Evolutionary conservation across 2,113 vertebrate species (phyloP).

Genomic region (Gambusia affinis): DNA sequence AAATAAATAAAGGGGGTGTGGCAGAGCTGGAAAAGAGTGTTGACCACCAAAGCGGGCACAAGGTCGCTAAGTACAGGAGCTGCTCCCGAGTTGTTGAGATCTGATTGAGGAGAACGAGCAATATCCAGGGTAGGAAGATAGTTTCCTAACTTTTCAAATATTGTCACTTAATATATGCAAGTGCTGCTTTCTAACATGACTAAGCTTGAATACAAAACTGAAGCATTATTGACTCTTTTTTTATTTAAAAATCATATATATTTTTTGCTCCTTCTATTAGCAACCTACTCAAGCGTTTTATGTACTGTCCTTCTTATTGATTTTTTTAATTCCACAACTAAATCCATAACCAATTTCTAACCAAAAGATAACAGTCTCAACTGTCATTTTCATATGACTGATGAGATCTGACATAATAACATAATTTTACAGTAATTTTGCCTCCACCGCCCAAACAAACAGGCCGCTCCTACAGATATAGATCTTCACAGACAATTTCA

Average conservation of each 20-base stretch:
- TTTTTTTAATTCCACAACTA: background rate
- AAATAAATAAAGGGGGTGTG: slow-evolving; percentile 59
- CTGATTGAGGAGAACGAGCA: slow-evolving; percentile 26
- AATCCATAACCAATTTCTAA: too few relatives aligned
- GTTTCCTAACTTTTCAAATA: slow-evolving; percentile 7
- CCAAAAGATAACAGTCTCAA: background rate
- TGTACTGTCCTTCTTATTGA: background rate
- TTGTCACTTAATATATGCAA: background rate
- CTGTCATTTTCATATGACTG: slow-evolving; percentile 11
- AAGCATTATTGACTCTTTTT: background rate
- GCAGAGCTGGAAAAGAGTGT: slow-evolving; percentile 36
- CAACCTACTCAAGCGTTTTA: background rate
- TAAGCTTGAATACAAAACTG: background rate
- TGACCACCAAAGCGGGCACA: slow-evolving; percentile 58
- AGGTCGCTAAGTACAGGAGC: slow-evolving; percentile 24
- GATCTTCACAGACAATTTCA: slow-evolving; percentile 55
- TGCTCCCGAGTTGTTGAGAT: slow-evolving; percentile 24
- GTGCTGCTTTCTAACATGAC: background rate
- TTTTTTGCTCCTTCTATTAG: background rate
- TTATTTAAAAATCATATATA: background rate
- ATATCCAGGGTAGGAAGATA: slow-evolving; percentile 41
- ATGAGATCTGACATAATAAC: slow-evolving; percentile 47
- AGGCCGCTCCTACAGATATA: slow-evolving; percentile 57
- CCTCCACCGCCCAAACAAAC: slow-evolving; percentile 41
- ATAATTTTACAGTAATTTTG: slow-evolving; percentile 54